These are phyloP conservation scores for Eurytoma californica DNA, from an alignment of 2,888 invertebrate species.

Conservation along the genomic window DNA sequence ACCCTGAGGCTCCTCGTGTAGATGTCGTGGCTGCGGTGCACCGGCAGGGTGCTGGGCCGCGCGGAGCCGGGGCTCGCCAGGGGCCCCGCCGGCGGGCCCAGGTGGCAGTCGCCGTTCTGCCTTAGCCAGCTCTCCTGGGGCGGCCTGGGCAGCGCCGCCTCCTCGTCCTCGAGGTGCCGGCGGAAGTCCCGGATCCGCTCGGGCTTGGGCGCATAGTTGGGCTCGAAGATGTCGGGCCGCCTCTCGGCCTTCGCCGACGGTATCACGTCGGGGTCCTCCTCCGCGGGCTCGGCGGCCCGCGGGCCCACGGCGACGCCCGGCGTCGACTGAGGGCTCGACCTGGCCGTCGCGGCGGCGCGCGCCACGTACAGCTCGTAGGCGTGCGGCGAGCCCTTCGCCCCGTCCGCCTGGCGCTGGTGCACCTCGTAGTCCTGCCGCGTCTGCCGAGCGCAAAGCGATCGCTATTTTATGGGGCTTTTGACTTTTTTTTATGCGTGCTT, in stretches of 20 bases:
- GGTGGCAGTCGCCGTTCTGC: slow-evolving; percentile 61
- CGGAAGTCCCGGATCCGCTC: slow-evolving; percentile 64
- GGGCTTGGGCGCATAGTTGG: slow-evolving; percentile 63
- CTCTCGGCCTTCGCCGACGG: slow-evolving; percentile 65
- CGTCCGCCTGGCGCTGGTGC: slow-evolving; percentile 20
- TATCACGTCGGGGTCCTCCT: slow-evolving; percentile 71
- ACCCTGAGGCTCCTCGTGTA: slow-evolving; percentile 71
- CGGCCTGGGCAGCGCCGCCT: slow-evolving; percentile 56
- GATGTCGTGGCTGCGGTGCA: slow-evolving; percentile 69
- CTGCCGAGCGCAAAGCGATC: not conserved
- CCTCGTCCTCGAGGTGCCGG: slow-evolving; percentile 41
- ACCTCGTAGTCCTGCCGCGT: slow-evolving; percentile 45
- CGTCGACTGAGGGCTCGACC: not conserved
- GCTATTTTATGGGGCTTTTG: not conserved
- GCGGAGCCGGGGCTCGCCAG: slow-evolving; percentile 56
- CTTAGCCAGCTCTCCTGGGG: slow-evolving; percentile 68
- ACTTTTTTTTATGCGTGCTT: not conserved
- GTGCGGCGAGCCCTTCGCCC: not conserved
- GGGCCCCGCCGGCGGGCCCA: not conserved
- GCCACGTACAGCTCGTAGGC: slow-evolving; percentile 18
- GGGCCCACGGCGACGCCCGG: not conserved
- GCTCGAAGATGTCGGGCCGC: slow-evolving; percentile 65
- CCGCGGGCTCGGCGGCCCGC: not conserved
- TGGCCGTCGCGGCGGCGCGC: not conserved
- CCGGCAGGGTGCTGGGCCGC: slow-evolving; percentile 69